Conservation (phyloP, 1,140 invertebrate species). For the Macrobrachium nipponense region DNA sequence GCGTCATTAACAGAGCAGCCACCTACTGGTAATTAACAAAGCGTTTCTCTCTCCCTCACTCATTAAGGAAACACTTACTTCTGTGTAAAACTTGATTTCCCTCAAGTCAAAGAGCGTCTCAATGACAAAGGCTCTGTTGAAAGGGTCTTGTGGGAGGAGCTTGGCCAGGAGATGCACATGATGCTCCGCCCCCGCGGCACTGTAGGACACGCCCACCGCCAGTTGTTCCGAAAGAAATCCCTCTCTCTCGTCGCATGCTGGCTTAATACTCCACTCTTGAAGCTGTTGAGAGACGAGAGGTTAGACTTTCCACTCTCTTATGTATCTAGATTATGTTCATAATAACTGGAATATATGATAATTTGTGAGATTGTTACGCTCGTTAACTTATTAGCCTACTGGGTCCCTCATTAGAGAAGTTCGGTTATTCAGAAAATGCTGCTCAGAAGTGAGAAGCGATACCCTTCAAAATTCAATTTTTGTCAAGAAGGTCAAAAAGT, state of each 20-base stretch:
- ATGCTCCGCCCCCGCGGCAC: slow-evolving; percentile 18
- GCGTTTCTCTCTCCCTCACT: no score
- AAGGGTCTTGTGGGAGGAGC: slow-evolving; percentile 52
- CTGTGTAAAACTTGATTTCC: slow-evolving; percentile 49
- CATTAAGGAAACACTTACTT: slow-evolving; percentile 17
- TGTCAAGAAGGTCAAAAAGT: no score
- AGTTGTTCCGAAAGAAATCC: slow-evolving; percentile 51
- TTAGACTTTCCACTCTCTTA: neutral
- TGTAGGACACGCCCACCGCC: slow-evolving; percentile 37
- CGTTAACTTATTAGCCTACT: no score
- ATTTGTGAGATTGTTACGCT: no score
- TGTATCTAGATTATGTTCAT: no score
- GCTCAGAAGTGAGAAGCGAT: no score
- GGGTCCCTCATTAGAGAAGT: no score
- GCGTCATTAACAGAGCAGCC: no score
- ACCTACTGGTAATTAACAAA: no score
- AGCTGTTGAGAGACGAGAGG: slow-evolving; percentile 11
- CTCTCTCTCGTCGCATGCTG: slow-evolving; percentile 27
- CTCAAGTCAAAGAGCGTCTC: slow-evolving; percentile 51
- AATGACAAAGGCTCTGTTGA: slow-evolving; percentile 51
- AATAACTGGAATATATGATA: no score
- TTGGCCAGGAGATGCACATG: slow-evolving; percentile 54
- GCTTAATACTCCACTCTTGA: slow-evolving; percentile 44
- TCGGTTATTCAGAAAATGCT: no score
- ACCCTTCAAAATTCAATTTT: no score